phyloP scores from a whole-genome alignment of 2,888 invertebrate species.

The Dasysyrphus albostriatus region DNA sequence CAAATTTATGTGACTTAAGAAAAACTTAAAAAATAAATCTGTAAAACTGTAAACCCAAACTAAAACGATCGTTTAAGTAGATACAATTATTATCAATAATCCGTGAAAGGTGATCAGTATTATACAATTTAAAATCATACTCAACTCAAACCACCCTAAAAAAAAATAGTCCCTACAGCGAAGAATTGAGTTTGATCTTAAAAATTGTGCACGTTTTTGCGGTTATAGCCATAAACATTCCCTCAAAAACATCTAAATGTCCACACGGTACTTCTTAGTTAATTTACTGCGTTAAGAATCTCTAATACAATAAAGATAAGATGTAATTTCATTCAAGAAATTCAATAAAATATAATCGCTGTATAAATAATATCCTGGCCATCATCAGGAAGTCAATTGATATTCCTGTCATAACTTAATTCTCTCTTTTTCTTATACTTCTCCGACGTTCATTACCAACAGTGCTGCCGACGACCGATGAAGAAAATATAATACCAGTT shows the following conservation, averaged over 20 bases:
- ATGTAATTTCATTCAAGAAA: slow-evolving; percentile 34
- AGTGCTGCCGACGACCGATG: background rate
- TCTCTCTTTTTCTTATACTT: slow-evolving; percentile 10
- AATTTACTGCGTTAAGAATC: background rate
- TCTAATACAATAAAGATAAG: background rate
- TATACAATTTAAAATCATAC: too few species aligned
- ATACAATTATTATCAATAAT: too few species aligned
- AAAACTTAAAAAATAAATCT: too few species aligned
- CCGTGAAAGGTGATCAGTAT: too few species aligned
- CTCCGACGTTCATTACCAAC: background rate
- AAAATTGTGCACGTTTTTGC: background rate
- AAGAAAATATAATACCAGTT: slow-evolving; percentile 43
- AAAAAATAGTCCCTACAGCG: too few species aligned
- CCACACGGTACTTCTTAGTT: slow-evolving; percentile 1
- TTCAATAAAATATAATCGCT: slow-evolving; percentile 45
- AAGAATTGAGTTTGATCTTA: background rate
- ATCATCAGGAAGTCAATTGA: slow-evolving; percentile 48
- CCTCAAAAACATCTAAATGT: background rate
- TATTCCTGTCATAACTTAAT: slow-evolving; percentile 43
- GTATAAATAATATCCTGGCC: slow-evolving; percentile 50
- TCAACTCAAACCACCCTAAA: too few species aligned
- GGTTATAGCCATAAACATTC: background rate
- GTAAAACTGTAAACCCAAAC: too few species aligned
- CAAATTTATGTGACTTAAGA: too few species aligned
- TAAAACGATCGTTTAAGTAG: too few species aligned